Evolutionary conservation across 1,140 invertebrate species (phyloP).

Genomic region (Aleiodes sp.): DNA sequence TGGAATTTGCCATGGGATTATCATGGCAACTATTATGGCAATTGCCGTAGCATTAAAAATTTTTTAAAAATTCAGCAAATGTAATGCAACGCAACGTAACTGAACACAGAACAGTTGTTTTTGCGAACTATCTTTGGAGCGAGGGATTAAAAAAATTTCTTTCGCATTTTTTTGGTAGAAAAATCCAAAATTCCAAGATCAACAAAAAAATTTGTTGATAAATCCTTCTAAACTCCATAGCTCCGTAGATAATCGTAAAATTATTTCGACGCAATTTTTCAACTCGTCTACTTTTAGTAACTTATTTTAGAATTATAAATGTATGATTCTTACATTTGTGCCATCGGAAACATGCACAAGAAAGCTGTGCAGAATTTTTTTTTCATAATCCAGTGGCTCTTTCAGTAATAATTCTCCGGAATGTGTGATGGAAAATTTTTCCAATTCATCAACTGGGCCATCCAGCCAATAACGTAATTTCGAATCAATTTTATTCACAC

Average conservation of each 20-base stretch:
- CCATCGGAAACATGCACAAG: conserved; percentile 88
- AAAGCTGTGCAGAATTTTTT: conserved; percentile 76
- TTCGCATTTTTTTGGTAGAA: too few species aligned
- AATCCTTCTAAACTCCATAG: too few species aligned
- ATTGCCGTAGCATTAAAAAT: conserved; percentile 2
- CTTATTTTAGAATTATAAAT: too few species aligned
- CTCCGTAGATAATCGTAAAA: conserved; percentile 11
- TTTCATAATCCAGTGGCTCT: conserved; percentile 84
- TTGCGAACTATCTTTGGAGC: too few species aligned
- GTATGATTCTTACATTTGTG: conserved; percentile 69
- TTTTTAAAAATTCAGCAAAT: too few species aligned
- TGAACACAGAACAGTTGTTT: too few species aligned
- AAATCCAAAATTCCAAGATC: too few species aligned
- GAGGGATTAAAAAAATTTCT: too few species aligned
- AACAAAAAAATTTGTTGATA: too few species aligned
- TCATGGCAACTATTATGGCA: conserved; percentile 3
- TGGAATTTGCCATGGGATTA: neutral
- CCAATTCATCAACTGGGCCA: conserved; percentile 72
- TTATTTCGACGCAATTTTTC: too few species aligned
- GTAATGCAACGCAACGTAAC: too few species aligned
- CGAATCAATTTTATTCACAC: conserved; percentile 61
- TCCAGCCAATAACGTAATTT: conserved; percentile 73
- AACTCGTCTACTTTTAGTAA: too few species aligned
- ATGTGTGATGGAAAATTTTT: conserved; percentile 77
- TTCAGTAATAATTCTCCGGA: conserved; percentile 83